Evolutionary conservation across 2,888 invertebrate genomes (phyloP), one percentile per base, ranked within the genome.

Genomic region (Invenusta paracnida): DNA sequence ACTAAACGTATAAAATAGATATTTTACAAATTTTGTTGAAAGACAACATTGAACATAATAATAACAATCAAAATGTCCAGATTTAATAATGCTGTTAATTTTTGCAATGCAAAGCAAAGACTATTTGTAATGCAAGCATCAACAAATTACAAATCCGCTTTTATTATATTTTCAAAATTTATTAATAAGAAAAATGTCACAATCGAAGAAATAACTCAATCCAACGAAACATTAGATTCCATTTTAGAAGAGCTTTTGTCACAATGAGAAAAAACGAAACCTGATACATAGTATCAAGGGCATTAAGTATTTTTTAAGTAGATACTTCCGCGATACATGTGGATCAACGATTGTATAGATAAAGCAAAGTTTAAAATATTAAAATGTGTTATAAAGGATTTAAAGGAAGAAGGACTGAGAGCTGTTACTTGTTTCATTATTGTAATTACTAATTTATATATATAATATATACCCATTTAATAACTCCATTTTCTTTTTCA

Each of bases 381-480:
- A n/a, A n/a, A n/a, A n/a, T n/a, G n/a, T n/a, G n/a, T n/a, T n/a
- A n/a, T n/a, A n/a, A n/a, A n/a, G n/a, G n/a, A n/a, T n/a, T n/a
- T n/a, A n/a, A n/a, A n/a, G n/a, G n/a, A n/a, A n/a, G n/a, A n/a
- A n/a, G n/a, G n/a, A n/a, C n/a, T n/a, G n/a, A n/a, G 73, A 73
- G 23, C 73, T 73, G 73, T 73, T 73, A 73, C 73, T 73, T 73
- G 73, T 73, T 73, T 73, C 73, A 73, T 73, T 73, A 73, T 13
- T 25, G 73, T 73, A 13, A 73, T 73, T 73, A 2, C 73, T n/a
- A 73, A 73, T 73, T 73, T 11, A 48, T 48, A 48, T 48, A 48
- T 48, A 48, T 48, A 48, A 73, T 73, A 73, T 73, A 23, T 13
- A 73, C 73, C 73, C 25, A 73, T 73, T 13, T 73, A n/a, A 73